Base-by-base conservation (phyloP, 2,888 invertebrate genomes). In the Allacma fusca region DNA sequence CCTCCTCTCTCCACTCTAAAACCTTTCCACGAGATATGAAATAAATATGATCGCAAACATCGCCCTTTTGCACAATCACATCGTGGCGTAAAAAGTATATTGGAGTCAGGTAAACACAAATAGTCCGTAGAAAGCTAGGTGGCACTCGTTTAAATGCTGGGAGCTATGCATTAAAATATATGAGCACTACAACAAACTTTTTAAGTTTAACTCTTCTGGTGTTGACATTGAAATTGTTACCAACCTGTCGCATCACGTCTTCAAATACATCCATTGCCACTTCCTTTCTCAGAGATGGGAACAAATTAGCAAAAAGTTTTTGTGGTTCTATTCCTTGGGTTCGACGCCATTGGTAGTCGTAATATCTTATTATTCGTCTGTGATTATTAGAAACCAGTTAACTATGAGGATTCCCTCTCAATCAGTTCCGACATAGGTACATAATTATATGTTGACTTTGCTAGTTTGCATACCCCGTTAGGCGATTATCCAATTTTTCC, bases 281-380 rank as follows among this genome's bases (percentile, higher is more conserved):
- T 75, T 80, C 80, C 34, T 77, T 78, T n/a, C 79, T 70, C 26
- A 80, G 69, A 13, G 79, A 57, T 0, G 80, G 80, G 50, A 79
- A 80, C 44, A 80, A 69, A 59, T 77, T 77, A 1, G 71, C 24
- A 72, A 79, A 80, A 1, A 80, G 75, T 24, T 72, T 77, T n/a
- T 80, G 78, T 26, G 80, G 79, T n/a, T 77, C 79, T 23, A 80
- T 77, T 44, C 80, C 80, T 62, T 75, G 71, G 19, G 78, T 79
- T 13, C 80, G 69, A 29, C 77, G 64, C 80, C 80, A 80, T 34
- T 79, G 76, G 57, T 79, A 80, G 64, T 79, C 77, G 24, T 80
- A 80, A 59, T 80, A 69, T 23, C 77, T 23, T 21, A 79, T 75
- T 12, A 80, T 80, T 43, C 76, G 75, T 28, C 80, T n/a, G n/a